phyloP scores from a whole-genome alignment of 2,888 invertebrate species.

The Andricus curvator region DNA sequence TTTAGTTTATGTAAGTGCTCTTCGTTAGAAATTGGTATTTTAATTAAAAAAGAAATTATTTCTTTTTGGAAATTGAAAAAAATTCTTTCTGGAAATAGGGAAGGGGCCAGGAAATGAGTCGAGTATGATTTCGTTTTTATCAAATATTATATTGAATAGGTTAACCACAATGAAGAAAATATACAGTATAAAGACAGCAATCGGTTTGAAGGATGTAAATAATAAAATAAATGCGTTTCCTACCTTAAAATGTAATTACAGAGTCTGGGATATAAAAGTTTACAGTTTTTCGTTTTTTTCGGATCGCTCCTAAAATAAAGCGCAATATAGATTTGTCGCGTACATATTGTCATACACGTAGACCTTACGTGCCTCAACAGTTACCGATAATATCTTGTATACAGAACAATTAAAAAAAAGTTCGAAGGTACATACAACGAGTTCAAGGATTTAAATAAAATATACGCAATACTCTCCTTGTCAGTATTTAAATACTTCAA shows the following conservation, averaged over 20 bases:
- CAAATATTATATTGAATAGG: constrained; percentile 39
- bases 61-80: no score
- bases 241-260: constrained; percentile 36
- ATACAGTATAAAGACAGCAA: constrained; percentile 35
- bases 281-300: constrained; percentile 30
- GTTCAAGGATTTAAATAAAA: constrained; percentile 42
- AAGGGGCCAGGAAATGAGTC: not conserved
- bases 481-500: constrained; percentile 48
- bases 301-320: constrained; percentile 36
- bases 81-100: not conserved
- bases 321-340: constrained; percentile 39
- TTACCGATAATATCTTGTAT: constrained; percentile 31
- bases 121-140: constrained; percentile 22
- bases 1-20: no score
- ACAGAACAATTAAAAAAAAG: constrained; percentile 1
- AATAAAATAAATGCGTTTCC: constrained; percentile 43
- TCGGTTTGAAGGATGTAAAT: constrained; percentile 22
- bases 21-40: no score
- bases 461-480: constrained; percentile 40
- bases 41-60: no score
- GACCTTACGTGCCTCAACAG: constrained; percentile 32
- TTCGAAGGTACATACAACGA: constrained; percentile 24
- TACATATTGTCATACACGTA: constrained; percentile 41
- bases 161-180: constrained; percentile 41
- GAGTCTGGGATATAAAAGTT: constrained; percentile 40